These are phyloP conservation scores for Timema podura DNA, from an alignment of 2,888 invertebrate species.

Conservation along the genomic window DNA sequence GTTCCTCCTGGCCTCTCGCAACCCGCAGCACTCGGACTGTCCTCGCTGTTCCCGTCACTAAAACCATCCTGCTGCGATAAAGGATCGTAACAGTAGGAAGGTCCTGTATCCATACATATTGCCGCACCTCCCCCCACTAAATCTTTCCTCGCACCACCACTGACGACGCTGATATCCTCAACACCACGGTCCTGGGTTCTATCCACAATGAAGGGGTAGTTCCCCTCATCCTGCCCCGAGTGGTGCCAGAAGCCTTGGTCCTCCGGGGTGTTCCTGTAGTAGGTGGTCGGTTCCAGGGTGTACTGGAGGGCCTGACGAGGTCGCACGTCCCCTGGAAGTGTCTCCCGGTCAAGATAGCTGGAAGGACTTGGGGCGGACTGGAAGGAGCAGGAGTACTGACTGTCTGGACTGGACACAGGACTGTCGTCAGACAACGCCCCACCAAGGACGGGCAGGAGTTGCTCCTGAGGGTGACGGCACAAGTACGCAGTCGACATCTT, in stretches of 20 bases:
- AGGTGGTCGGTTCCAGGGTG: slow-evolving; percentile 1
- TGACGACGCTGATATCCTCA: slow-evolving; percentile 9
- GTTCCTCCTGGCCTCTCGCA: not conserved
- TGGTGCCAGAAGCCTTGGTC: slow-evolving; percentile 19
- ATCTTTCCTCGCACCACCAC: not conserved
- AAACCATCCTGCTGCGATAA: not conserved
- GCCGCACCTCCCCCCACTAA: not conserved
- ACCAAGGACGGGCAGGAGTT: slow-evolving; percentile 20
- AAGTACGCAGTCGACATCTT: slow-evolving; percentile 5
- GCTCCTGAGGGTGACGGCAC: slow-evolving; percentile 14
- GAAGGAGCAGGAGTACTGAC: slow-evolving; percentile 25
- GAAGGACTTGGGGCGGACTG: slow-evolving; percentile 21
- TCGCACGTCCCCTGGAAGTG: not conserved
- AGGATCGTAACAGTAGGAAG: not conserved
- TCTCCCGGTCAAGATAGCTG: slow-evolving; percentile 4
- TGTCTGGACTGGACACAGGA: slow-evolving; percentile 31
- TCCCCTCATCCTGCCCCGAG: slow-evolving; percentile 3
- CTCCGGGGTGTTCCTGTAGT: not conserved
- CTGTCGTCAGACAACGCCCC: slow-evolving; percentile 18
- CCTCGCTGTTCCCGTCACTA: not conserved
- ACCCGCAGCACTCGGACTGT: not conserved
- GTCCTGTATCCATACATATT: not conserved
- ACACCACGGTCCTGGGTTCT: too few species aligned
- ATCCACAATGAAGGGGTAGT: not conserved
- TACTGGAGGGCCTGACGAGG: not conserved